phyloP scores from a whole-genome alignment of 2,113 vertebrate genomes.

The Lophura nycthemera region DNA sequence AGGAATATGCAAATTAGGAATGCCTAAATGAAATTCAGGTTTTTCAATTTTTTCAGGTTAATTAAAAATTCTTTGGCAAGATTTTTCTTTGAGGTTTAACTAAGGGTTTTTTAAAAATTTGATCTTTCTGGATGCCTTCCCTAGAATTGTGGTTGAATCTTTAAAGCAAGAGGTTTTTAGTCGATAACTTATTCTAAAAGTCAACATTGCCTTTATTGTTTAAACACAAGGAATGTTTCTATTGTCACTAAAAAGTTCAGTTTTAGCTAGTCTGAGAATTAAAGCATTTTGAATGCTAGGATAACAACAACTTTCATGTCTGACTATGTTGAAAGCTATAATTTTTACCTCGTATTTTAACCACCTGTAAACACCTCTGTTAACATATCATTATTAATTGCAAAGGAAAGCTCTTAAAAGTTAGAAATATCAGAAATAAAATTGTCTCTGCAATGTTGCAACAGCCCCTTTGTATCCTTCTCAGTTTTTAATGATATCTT shows the following conservation, averaged over 20 bases:
- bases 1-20: background rate
- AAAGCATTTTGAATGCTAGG: background rate
- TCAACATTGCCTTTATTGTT: conserved; percentile 29
- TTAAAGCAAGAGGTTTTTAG: conserved; percentile 35
- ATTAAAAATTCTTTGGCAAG: conserved; percentile 49
- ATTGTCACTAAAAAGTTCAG: background rate
- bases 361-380: background rate
- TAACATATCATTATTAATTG: background rate
- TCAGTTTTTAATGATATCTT: background rate
- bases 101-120: too few relatives aligned
- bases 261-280: background rate
- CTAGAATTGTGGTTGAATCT: conserved; percentile 51
- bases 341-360: background rate
- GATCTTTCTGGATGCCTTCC: too few relatives aligned
- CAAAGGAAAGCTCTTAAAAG: background rate
- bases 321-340: background rate
- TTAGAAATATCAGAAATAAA: background rate
- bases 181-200: background rate
- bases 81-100: conserved; percentile 25
- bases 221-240: background rate
- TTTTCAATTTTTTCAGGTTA: conserved; percentile 30
- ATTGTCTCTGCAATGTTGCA: background rate
- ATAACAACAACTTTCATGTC: background rate
- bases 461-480: background rate
- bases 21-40: background rate